Percentiles rank a stretch among this genome's conserved stretches.
phyloP scores from a whole-genome alignment of 2,888 invertebrate species.

The Cancer borealis region DNA sequence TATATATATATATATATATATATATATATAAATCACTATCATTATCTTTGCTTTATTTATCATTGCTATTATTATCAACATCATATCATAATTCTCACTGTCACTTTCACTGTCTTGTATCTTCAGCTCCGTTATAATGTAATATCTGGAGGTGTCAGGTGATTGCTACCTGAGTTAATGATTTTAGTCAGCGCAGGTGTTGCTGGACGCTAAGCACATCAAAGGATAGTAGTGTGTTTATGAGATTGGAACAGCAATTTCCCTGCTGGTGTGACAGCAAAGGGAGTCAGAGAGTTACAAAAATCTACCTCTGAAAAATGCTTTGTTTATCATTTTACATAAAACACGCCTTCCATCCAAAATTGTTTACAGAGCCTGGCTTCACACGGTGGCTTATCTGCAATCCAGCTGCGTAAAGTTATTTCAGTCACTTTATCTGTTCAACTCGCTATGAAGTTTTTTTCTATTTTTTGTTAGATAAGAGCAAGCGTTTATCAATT shows the following conservation, averaged over 20 bases:
- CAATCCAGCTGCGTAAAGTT: not conserved
- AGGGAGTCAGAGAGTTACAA: not conserved
- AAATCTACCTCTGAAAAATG: not conserved
- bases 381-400: not conserved
- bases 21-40: not conserved
- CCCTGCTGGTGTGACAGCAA: not conserved
- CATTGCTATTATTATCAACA: no score
- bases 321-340: not conserved
- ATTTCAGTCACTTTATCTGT: not conserved
- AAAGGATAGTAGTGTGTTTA: not conserved
- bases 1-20: no score
- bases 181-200: not conserved
- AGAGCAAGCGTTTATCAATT: not conserved
- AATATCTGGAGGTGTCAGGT: conserved; percentile 29
- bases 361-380: not conserved
- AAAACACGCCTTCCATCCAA: not conserved
- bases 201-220: not conserved
- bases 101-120: not conserved
- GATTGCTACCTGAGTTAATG: not conserved
- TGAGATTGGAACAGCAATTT: not conserved
- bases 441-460: not conserved
- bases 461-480: not conserved
- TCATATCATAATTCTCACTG: not conserved
- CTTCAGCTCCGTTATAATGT: not conserved
- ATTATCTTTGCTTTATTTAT: no score